phyloP scores from a whole-genome alignment of 1,140 invertebrate genomes.

The Antheraea pernyi region DNA sequence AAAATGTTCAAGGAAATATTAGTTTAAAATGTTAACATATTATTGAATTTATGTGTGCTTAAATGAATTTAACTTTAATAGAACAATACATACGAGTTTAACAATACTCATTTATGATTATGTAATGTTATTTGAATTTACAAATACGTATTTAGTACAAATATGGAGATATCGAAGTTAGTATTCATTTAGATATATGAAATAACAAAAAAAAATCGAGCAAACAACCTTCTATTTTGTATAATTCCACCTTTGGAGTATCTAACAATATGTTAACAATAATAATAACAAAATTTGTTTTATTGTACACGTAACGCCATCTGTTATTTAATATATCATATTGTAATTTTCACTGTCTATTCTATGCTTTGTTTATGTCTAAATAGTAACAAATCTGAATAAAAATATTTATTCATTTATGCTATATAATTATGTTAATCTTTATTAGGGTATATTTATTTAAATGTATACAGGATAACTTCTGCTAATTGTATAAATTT shows the following conservation, averaged over 20 bases:
- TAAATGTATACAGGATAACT: not conserved
- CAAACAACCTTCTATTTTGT: no score
- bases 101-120: no score
- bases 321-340: not conserved
- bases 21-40: not conserved
- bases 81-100: no score
- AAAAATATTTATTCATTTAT: not conserved
- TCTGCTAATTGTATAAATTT: not conserved
- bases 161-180: no score
- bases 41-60: not conserved
- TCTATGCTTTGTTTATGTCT: not conserved
- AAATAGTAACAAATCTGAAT: not conserved
- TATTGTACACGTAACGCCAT: not conserved
- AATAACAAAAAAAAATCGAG: no score
- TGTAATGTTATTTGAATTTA: no score
- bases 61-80: no score
- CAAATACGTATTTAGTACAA: no score
- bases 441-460: not conserved
- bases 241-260: no score
- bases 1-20: not conserved
- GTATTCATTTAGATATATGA: no score
- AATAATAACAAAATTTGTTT: not conserved
- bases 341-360: not conserved
- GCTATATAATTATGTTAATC: not conserved
- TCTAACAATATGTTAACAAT: not conserved